Percentiles rank a stretch among this genome's conserved stretches.
Evolutionary conservation across 2,888 invertebrate genomes (phyloP).

Genomic region (Sussaba pulchella): DNA sequence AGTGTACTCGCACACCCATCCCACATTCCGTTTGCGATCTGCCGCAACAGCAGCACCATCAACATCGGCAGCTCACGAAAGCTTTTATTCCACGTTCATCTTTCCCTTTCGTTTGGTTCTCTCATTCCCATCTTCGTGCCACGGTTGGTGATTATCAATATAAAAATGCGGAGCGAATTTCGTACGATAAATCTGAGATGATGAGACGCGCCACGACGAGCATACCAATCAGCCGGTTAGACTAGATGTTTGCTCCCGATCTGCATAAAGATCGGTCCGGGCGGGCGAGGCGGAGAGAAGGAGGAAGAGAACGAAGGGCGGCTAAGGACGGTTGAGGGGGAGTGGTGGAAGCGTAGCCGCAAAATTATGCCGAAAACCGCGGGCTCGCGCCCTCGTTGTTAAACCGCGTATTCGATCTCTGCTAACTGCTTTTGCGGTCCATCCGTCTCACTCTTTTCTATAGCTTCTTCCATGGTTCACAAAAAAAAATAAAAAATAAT

Average conservation of each 20-base stretch:
- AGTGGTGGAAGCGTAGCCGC: slow-evolving; percentile 63
- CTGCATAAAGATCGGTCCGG: slow-evolving; percentile 80
- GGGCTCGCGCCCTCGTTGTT: slow-evolving; percentile 47
- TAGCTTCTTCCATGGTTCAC: slow-evolving; percentile 52
- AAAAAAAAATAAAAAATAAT: slow-evolving; percentile 41
- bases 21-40: slow-evolving; percentile 76
- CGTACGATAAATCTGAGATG: slow-evolving; percentile 80
- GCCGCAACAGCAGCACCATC: slow-evolving; percentile 44
- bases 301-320: slow-evolving; percentile 5
- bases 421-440: slow-evolving; percentile 53
- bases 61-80: slow-evolving; percentile 44
- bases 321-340: no score
- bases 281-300: slow-evolving; percentile 9
- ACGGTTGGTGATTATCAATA: slow-evolving; percentile 76
- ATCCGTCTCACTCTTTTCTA: slow-evolving; percentile 64
- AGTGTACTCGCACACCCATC: slow-evolving; percentile 77
- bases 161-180: slow-evolving; percentile 79
- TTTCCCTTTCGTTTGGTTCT: slow-evolving; percentile 62
- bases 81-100: slow-evolving; percentile 47
- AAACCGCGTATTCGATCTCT: slow-evolving; percentile 56
- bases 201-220: slow-evolving; percentile 74
- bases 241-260: slow-evolving; percentile 80
- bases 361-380: slow-evolving; percentile 76
- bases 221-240: slow-evolving; percentile 81
- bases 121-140: slow-evolving; percentile 50